Conservation (phyloP, 2,797 vertebrate species). For the Lerista edwardsae region DNA sequence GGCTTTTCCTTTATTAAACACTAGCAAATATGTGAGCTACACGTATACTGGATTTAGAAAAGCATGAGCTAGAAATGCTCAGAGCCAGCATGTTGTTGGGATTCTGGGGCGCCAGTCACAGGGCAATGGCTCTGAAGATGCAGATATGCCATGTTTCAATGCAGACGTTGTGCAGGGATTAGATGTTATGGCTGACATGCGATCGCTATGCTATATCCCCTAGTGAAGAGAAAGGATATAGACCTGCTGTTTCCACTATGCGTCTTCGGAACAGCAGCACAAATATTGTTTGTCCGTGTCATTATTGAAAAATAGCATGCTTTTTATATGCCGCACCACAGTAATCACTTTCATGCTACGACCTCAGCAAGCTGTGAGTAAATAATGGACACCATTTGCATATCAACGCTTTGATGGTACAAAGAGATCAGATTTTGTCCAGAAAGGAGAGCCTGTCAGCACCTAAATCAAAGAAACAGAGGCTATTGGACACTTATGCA, state of each 20-base stretch:
- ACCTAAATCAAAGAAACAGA: background rate
- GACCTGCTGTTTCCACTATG: background rate
- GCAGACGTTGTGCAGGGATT: background rate
- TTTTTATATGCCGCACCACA: background rate
- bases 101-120: background rate
- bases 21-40: background rate
- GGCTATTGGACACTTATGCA: no score
- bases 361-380: background rate
- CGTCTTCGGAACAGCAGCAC: background rate
- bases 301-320: background rate
- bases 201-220: no score
- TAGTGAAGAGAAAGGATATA: background rate
- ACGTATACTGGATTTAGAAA: background rate
- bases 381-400: background rate
- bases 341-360: background rate
- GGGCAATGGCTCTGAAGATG: background rate
- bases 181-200: background rate
- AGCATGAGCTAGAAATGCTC: background rate
- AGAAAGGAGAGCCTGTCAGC: background rate
- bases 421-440: background rate
- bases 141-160: background rate
- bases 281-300: background rate
- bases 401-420: background rate
- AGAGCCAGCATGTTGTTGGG: background rate
- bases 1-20: background rate